Conservation (phyloP, 2,797 vertebrate species). For the Pseudochromis fuscus region DNA sequence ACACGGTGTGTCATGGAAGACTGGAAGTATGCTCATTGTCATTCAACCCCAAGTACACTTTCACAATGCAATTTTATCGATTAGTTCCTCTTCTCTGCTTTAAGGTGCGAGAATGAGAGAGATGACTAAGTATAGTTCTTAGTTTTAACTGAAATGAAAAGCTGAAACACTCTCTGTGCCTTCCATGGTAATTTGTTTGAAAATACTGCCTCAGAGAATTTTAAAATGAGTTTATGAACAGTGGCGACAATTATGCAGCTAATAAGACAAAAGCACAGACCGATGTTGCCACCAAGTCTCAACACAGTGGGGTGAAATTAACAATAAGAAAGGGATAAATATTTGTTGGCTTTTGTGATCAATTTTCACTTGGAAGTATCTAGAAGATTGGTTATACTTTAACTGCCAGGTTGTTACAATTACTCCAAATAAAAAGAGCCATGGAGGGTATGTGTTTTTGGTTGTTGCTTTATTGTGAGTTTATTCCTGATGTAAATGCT, state of each 20-base stretch:
- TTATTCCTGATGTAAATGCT: neutral
- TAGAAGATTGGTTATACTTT: neutral
- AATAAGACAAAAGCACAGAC: neutral
- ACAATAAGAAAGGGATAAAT: neutral
- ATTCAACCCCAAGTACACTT: neutral
- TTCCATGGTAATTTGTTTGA: neutral
- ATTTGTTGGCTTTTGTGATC: neutral
- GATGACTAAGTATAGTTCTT: constrained; percentile 2
- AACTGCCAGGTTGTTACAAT: neutral
- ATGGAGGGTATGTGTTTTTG: neutral
- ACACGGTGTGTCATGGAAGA: neutral
- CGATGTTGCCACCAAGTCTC: neutral
- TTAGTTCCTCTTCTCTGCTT: neutral
- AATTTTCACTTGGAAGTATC: neutral
- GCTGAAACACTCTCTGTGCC: neutral
- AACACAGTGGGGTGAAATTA: neutral
- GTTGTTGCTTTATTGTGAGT: neutral
- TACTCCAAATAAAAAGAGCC: neutral
- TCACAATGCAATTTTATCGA: neutral
- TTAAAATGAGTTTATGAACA: neutral
- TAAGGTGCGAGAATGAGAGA: constrained; percentile 1
- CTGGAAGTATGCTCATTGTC: neutral
- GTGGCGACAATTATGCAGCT: neutral
- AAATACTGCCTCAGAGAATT: neutral
- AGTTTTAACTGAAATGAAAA: constrained; percentile 6